phyloP scores from a whole-genome alignment of 1,140 invertebrate genomes.

The Drosophila pseudoananassae region DNA sequence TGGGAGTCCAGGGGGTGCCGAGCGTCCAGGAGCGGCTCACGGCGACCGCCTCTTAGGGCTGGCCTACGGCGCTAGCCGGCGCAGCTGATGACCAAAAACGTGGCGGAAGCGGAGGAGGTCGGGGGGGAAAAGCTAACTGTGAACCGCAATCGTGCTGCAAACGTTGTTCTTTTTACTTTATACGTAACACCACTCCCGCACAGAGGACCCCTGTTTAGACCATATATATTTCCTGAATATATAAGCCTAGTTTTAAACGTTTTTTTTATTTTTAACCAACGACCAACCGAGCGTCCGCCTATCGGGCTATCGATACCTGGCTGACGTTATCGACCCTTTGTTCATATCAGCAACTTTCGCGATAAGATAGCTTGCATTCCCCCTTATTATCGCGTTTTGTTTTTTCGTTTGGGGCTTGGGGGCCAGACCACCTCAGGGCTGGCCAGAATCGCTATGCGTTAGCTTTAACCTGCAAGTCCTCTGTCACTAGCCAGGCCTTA shows the following conservation, averaged over 20 bases:
- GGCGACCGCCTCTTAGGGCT: slow-evolving; percentile 70
- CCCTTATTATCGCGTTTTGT: slow-evolving; percentile 13
- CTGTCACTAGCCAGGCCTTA: slow-evolving; percentile 48
- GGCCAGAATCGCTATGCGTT: slow-evolving; percentile 7
- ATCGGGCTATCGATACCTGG: slow-evolving; percentile 21
- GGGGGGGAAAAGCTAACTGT: slow-evolving; percentile 73
- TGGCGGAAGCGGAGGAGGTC: slow-evolving; percentile 14
- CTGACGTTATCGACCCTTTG: slow-evolving; percentile 12
- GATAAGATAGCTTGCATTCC: slow-evolving; percentile 32
- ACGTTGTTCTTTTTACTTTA: slow-evolving; percentile 67
- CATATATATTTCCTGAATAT: slow-evolving; percentile 48
- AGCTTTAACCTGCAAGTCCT: slow-evolving; percentile 50
- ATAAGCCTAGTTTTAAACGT: slow-evolving; percentile 39
- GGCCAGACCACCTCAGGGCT: slow-evolving; percentile 9
- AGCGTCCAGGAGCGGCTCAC: slow-evolving; percentile 18
- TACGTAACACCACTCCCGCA: slow-evolving; percentile 38
- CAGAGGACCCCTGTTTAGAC: slow-evolving; percentile 8
- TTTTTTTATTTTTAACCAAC: slow-evolving; percentile 53
- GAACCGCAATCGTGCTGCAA: slow-evolving; percentile 70
- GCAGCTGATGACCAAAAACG: slow-evolving; percentile 54
- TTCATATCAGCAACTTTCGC: slow-evolving; percentile 38
- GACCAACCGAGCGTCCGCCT: slow-evolving; percentile 68
- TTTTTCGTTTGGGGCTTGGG: slow-evolving; percentile 16
- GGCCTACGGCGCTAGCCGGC: slow-evolving; percentile 57
- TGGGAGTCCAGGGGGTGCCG: slow-evolving; percentile 8